Evolutionary conservation across 2,113 vertebrate genomes (phyloP).

Genomic region (Nothocercus julius): DNA sequence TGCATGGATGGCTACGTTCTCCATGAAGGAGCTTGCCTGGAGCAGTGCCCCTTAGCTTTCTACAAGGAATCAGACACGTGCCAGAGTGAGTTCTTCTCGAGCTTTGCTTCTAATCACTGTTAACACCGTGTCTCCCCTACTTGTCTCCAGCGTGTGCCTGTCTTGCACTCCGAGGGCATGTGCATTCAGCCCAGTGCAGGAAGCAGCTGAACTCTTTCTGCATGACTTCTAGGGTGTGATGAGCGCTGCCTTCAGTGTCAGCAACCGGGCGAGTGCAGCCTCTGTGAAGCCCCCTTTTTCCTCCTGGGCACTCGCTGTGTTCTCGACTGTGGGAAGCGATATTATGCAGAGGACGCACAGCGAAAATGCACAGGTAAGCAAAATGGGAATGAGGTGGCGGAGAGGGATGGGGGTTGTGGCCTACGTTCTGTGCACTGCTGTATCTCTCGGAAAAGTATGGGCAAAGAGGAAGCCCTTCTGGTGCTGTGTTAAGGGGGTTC

Average conservation of each 20-base stretch:
- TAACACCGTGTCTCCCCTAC: rapidly evolving
- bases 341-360: constrained; percentile 68
- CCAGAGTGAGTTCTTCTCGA: constrained; percentile 80
- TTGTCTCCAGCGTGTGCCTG: not conserved
- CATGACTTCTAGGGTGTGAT: constrained; percentile 82
- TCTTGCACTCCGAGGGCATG: not conserved
- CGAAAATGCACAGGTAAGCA: constrained; percentile 82
- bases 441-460: too few relatives aligned
- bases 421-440: rapidly evolving
- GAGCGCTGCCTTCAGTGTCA: constrained; percentile 82
- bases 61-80: constrained; percentile 83
- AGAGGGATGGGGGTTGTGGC: not conserved
- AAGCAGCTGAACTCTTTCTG: not conserved
- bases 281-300: constrained; percentile 80
- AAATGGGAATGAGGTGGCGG: rapidly evolving
- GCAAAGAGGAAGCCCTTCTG: not conserved
- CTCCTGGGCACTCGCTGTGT: constrained; percentile 80
- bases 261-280: constrained; percentile 76
- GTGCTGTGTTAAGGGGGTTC: not conserved
- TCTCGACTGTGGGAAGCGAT: constrained; percentile 77
- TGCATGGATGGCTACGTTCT: constrained; percentile 91
- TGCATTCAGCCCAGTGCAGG: not conserved
- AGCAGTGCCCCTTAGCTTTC: constrained; percentile 79
- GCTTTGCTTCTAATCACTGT: rapidly evolving
- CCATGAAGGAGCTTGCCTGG: constrained; percentile 84